Base-by-base conservation (phyloP, 1,140 invertebrate genomes). In the Macrostomum lignano region DNA sequence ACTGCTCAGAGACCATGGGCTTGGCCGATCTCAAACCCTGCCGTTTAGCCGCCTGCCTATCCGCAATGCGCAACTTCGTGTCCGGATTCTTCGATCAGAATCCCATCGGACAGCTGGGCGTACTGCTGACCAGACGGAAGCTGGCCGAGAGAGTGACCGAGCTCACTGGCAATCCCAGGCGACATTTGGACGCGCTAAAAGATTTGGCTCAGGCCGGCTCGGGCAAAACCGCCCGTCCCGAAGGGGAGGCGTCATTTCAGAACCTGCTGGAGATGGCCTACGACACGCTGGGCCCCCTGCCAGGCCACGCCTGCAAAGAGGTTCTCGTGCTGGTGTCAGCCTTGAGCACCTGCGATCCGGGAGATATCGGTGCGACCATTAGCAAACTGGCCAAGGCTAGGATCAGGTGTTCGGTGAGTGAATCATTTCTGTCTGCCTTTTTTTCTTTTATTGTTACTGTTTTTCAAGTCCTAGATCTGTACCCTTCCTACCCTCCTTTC, bases 31-130 rank as follows among this genome's bases (percentile, higher is more conserved):
- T 94, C 10, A 88, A 86, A 56, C 86, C 86, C 17, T 82, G 75
- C 10, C 59, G 84, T 40, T 68, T 88, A 39, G 44, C 76, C 2
- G 81, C 78, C 45, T 91, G 60, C n/a, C n/a, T n/a, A n/a, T n/a
- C n/a, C n/a, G n/a, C n/a, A n/a, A n/a, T n/a, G n/a, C n/a, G n/a
- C n/a, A 67, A 70, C 39, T 96, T 93, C 55, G 69, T 94, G 35
- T 74, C 84, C 42, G 82, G 91, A 58, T 94, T 76, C 51, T 88
- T 94, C 57, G 82, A 93, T 57, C 78, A 91, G 59, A 96, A 94
- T 62, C 88, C 88, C 23, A 81, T 96, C 31, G 84, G 79, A 53
- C 88, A 96, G 57, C 57, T 96, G 25, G 86, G 84, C 14, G 62
- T 94, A 28, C 74, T 96, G 42, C 58, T 70, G 10, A 76, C 82